phyloP scores from a whole-genome alignment of 1,140 invertebrate genomes.

The Pectinophora gossypiella region DNA sequence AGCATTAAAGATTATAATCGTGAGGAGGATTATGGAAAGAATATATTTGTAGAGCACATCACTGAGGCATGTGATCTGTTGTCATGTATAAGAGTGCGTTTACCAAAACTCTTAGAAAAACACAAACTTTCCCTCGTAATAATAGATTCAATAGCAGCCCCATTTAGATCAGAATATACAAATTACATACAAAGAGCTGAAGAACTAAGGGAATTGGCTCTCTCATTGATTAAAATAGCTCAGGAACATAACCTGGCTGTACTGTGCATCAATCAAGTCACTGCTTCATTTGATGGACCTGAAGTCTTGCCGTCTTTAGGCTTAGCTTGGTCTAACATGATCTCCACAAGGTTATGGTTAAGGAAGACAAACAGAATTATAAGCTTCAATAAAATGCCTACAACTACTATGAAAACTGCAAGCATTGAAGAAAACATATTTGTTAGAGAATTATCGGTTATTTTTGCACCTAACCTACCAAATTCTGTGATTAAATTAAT shows the following conservation, averaged over 20 bases:
- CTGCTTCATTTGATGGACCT: slow-evolving; percentile 37
- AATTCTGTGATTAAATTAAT: slow-evolving; percentile 31
- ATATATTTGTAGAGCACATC: slow-evolving; percentile 59
- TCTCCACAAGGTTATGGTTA: slow-evolving; percentile 43
- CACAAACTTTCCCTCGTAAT: slow-evolving; percentile 37
- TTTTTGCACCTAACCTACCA: slow-evolving; percentile 43
- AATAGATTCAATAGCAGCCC: slow-evolving; percentile 57
- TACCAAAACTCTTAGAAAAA: slow-evolving; percentile 43
- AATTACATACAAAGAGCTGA: slow-evolving; percentile 61
- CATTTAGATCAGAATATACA: slow-evolving; percentile 50
- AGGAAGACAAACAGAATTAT: slow-evolving; percentile 20
- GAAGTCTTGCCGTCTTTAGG: slow-evolving; percentile 47
- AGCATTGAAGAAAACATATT: slow-evolving; percentile 7
- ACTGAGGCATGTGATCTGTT: slow-evolving; percentile 47
- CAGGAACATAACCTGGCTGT: slow-evolving; percentile 45
- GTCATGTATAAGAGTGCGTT: slow-evolving; percentile 44
- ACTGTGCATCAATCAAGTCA: slow-evolving; percentile 61
- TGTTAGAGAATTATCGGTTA: slow-evolving; percentile 36
- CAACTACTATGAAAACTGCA: neutral
- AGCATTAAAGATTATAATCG: slow-evolving; percentile 13
- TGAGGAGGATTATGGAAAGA: slow-evolving; percentile 29
- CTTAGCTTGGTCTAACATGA: slow-evolving; percentile 62
- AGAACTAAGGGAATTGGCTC: slow-evolving; percentile 50
- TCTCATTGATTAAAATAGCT: slow-evolving; percentile 34
- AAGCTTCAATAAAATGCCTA: neutral